Evolutionary conservation across 37 sponge, comb jelly and placozoan genomes (phyloP), one percentile per base, ranked within the genome.

Genomic region (Agelas oroides): DNA sequence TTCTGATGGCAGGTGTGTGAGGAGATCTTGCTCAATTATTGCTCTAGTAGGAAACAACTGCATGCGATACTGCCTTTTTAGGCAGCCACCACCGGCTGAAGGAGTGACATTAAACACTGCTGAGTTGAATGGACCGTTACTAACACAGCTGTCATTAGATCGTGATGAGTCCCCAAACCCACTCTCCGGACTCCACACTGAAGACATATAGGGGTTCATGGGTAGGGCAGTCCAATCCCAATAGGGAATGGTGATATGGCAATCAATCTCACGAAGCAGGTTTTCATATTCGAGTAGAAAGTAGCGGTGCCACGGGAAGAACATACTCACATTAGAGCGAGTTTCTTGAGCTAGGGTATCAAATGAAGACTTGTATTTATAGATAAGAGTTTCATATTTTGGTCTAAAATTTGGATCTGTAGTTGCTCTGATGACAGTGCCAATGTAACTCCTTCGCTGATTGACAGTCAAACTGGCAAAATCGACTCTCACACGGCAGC

Each of bases 211-310:
- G 23, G 91, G 91, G 18, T 21, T 85, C 34, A 32, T 69, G 27
- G 86, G 82, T 39, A 86, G 39, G 1, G 36, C 63, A 39, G 91
- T 86, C 86, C 86, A 91, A 32, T 91, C 91, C 82, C 85, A 91
- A 73, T 77, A 86, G 18, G 91, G 91, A 23, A 91, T 67, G 23
- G 86, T 86, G 34, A 91, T 80, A 24, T 78, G 72, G 34, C 87
- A 86, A 58, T 86, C 86, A n/a, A 91, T 57, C 36, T 62, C 30
- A 56, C 62, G 71, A 5, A 91, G 77, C 54, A 91, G 81, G 40
- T 91, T 81, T 57, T 91, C 91, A 31, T 91, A 91, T 83, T 91
- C 82, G 11, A 85, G 32, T 12, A 91, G 71, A 59, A 76, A 86
- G 83, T 73, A 91, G 30, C 91, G 35, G 35, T 75, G 36, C 86